Conservation (phyloP, 37 sponge, comb jelly and placozoan genomes). For the Halichondria panicea region DNA sequence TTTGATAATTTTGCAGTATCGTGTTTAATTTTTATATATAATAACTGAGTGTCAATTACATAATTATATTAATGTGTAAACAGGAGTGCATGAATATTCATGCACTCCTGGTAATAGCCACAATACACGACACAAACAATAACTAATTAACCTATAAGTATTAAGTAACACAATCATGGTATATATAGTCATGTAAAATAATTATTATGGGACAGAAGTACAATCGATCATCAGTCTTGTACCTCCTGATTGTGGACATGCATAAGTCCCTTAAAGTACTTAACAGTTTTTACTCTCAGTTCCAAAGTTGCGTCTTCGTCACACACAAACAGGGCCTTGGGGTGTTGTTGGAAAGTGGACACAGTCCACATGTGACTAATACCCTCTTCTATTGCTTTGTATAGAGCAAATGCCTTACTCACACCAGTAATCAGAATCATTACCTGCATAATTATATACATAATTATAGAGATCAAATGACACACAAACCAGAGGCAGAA, state of each 20-base stretch:
- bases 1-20: too few species aligned
- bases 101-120: too few species aligned
- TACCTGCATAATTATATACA: slow-evolving; percentile 42
- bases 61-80: too few species aligned
- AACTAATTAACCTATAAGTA: too few species aligned
- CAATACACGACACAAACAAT: too few species aligned
- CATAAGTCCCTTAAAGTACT: slow-evolving; percentile 97
- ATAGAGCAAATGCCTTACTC: slow-evolving; percentile 91
- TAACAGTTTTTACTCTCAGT: slow-evolving; percentile 95
- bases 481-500: too few species aligned
- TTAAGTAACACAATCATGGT: too few species aligned
- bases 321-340: slow-evolving; percentile 83
- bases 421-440: slow-evolving; percentile 94
- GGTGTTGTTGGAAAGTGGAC: slow-evolving; percentile 93
- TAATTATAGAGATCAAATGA: background rate
- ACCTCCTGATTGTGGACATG: slow-evolving; percentile 70
- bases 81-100: too few species aligned
- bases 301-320: slow-evolving; percentile 96
- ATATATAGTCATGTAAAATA: too few species aligned
- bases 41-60: too few species aligned
- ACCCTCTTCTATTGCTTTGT: slow-evolving; percentile 96
- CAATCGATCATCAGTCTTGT: slow-evolving; percentile 17
- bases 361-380: slow-evolving; percentile 99
- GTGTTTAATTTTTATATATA: too few species aligned
- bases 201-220: too few species aligned